phyloP scores from a whole-genome alignment of 2,797 vertebrate species.

The Alca torda region DNA sequence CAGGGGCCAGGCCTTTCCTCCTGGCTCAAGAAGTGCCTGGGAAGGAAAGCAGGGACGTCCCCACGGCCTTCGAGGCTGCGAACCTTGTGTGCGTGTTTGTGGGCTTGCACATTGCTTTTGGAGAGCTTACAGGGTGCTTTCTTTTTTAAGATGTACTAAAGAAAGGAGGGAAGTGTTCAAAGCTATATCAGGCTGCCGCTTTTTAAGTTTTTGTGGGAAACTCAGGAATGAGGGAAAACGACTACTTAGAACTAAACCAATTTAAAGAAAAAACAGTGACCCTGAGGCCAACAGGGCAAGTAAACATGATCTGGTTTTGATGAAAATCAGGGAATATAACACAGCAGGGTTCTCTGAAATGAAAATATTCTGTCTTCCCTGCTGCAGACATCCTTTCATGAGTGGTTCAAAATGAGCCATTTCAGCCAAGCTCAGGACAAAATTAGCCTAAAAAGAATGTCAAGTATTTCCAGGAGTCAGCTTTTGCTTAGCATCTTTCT shows the following conservation, averaged over 20 bases:
- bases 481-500: constrained; percentile 46
- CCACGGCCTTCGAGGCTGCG: too few relatives aligned
- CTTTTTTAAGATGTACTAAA: not conserved
- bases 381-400: constrained; percentile 35
- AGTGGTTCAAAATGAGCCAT: constrained; percentile 8
- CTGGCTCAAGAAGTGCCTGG: not conserved
- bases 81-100: fast-evolving
- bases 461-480: constrained; percentile 57
- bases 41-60: fast-evolving
- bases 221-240: not conserved
- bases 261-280: constrained; percentile 24
- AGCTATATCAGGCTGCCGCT: not conserved
- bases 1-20: not conserved
- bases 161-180: not conserved
- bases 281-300: constrained; percentile 14
- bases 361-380: constrained; percentile 16
- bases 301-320: constrained; percentile 31
- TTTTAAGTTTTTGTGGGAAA: constrained; percentile 42
- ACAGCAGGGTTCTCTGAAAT: constrained; percentile 23
- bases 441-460: constrained; percentile 61
- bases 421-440: constrained; percentile 32
- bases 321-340: constrained; percentile 11
- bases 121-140: not conserved
- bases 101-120: not conserved
- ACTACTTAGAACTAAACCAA: not conserved